Evolutionary conservation across 2,113 vertebrate species (phyloP).

Genomic region (Mus spicilegus): DNA sequence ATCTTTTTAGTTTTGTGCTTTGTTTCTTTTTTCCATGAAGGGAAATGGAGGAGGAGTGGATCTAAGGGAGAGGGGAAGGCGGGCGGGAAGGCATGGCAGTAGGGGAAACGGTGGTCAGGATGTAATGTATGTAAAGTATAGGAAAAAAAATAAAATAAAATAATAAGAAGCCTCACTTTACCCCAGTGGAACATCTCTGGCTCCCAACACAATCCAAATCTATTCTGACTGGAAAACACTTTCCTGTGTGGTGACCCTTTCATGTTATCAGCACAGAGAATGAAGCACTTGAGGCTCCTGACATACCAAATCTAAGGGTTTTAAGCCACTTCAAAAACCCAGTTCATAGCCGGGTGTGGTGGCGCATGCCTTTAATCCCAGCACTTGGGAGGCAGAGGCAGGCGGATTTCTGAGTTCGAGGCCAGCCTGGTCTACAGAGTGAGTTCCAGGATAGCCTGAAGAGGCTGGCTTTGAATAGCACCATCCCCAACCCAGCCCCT

Average conservation of each 20-base stretch:
- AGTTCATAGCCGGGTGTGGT: not conserved
- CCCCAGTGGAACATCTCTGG: not conserved
- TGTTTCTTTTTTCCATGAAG: not conserved
- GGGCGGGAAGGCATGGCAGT: not conserved
- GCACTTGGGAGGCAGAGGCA: too few relatives aligned
- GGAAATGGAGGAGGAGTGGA: not conserved
- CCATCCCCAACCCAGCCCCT: not conserved
- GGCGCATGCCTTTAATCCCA: too few relatives aligned
- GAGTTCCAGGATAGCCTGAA: not conserved
- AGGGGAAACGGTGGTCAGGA: not conserved
- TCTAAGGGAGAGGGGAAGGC: not conserved
- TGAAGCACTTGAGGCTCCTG: not conserved
- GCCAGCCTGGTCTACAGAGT: too few relatives aligned
- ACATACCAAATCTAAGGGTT: not conserved
- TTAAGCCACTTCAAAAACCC: conserved; percentile 13
- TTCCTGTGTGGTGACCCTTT: not conserved
- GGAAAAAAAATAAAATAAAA: not conserved
- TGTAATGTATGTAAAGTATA: not conserved
- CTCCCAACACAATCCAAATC: not conserved
- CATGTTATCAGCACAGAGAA: not conserved
- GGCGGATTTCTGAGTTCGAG: too few relatives aligned
- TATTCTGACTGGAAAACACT: not conserved
- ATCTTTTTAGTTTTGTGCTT: not conserved
- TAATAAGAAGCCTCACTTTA: not conserved
- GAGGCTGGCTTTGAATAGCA: not conserved